Conservation (phyloP, 2,113 vertebrate species). For the Uria aalge region DNA sequence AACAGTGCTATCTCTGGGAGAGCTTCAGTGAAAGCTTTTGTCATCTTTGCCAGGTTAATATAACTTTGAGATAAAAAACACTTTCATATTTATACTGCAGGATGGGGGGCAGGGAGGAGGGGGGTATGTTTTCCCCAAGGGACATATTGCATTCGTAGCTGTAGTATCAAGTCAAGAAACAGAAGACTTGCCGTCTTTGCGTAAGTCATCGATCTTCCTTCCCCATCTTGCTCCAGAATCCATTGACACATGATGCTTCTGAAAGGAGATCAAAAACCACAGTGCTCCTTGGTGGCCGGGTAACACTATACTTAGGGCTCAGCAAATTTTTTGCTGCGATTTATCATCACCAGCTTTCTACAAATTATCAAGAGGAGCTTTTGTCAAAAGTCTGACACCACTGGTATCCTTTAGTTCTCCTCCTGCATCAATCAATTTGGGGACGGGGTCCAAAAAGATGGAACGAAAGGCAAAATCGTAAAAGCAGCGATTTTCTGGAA, state of each 20-base stretch:
- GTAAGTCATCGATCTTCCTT: background rate
- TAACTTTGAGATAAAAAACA: background rate
- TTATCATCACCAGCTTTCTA: background rate
- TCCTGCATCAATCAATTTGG: background rate
- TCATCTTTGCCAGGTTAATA: background rate
- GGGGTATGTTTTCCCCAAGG: background rate
- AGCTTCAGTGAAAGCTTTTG: background rate
- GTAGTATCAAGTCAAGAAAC: background rate
- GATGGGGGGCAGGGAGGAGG: background rate
- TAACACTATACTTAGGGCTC: background rate
- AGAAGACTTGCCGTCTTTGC: background rate
- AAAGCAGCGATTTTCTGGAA: background rate
- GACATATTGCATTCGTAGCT: background rate
- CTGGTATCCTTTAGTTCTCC: background rate
- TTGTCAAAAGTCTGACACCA: background rate
- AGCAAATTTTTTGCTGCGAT: background rate
- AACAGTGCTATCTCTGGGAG: constrained; percentile 9
- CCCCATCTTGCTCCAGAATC: background rate
- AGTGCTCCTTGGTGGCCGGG: background rate
- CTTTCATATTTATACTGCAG: background rate
- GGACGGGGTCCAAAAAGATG: background rate
- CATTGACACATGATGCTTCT: background rate
- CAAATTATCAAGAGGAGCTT: background rate
- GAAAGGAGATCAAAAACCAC: background rate
- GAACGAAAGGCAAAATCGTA: background rate